Conservation (phyloP, 2,888 invertebrate genomes). For the Ptychoptera contaminata region DNA sequence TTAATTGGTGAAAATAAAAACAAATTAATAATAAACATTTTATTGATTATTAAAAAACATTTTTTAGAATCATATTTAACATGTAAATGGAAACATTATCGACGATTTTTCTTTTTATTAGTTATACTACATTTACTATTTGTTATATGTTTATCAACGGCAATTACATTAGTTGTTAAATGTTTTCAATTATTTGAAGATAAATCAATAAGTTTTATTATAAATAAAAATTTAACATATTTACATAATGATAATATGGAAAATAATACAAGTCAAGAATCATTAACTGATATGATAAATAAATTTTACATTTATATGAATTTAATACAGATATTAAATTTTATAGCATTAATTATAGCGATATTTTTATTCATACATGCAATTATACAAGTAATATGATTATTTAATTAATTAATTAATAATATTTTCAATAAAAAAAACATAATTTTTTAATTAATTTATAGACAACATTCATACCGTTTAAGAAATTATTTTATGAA, state of each 20-base stretch:
- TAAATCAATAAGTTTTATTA: slow-evolving; percentile 10
- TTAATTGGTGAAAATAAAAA: slow-evolving; percentile 22
- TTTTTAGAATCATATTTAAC: slow-evolving; percentile 29
- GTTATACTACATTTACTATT: slow-evolving; percentile 27
- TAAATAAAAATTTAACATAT: slow-evolving; percentile 4
- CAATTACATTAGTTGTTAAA: slow-evolving; percentile 8
- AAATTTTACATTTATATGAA: slow-evolving; percentile 8
- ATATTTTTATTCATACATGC: slow-evolving; percentile 20
- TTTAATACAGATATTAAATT: slow-evolving; percentile 11
- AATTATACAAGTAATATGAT: slow-evolving; percentile 19
- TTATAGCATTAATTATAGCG: slow-evolving; percentile 18
- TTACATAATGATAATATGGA: not conserved
- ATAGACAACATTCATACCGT: slow-evolving; percentile 12
- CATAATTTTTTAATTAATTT: slow-evolving; percentile 5
- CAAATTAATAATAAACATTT: slow-evolving; percentile 10
- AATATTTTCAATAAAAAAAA: too few species aligned
- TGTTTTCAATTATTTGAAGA: slow-evolving; percentile 4
- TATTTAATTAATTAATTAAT: too few species aligned
- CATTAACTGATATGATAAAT: not conserved
- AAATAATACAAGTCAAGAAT: too few species aligned
- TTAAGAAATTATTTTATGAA: slow-evolving; percentile 11
- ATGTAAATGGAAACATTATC: slow-evolving; percentile 35
- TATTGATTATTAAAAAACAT: slow-evolving; percentile 12
- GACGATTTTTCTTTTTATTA: slow-evolving; percentile 32
- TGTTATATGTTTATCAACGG: slow-evolving; percentile 26